Evolutionary conservation across 2,888 invertebrate genomes (phyloP), one percentile per base, ranked within the genome.

Genomic region (Caradrina kadenii): DNA sequence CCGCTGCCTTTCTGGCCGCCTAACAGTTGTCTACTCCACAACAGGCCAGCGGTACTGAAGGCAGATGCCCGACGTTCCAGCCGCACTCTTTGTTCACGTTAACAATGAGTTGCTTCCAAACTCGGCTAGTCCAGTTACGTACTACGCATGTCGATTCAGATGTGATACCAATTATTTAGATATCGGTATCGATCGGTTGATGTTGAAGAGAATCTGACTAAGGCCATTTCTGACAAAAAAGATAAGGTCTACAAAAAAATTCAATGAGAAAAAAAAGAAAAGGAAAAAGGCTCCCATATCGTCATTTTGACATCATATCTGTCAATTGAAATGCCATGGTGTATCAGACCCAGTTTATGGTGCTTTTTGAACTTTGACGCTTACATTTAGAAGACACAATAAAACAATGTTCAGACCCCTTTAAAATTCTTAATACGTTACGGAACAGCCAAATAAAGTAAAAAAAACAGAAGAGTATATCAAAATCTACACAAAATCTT

Each of bases 61-160:
- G 90, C 91, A 92, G 91, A 92, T 92, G 89, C 92, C 74, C 88
- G 83, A 77, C 83, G 87, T 88, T 88, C 87, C 86, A 86, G 84
- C 69, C 81, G 81, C 83, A 85, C 86, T 88, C 89, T 91, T 92
- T 93, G 92, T 92, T 89, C 87, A 77, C 74, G 61, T 87, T 87
- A 88, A 92, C 92, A 93, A 92, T 90, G 90, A 89, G 85, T 82
- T 60, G 64, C 62, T 45, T 77, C 79, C 79, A 66, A 78, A 81
- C 79, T 78, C 55, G 17, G 54, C 63, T 81, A 66, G 79, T 77
- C 56, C 50, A 78, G 82, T 78, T 81, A 80, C 60, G 48, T 60
- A 54, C 42, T 69, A 55, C 62, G 65, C 59, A 76, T 58, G 67
- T 45, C 50, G 50, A 80, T 76, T 61, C 21, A 0, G 15, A 68